Evolutionary conservation across 1,140 invertebrate species (phyloP), one percentile per base, ranked within the genome.

Genomic region (Magallana ariakensis): DNA sequence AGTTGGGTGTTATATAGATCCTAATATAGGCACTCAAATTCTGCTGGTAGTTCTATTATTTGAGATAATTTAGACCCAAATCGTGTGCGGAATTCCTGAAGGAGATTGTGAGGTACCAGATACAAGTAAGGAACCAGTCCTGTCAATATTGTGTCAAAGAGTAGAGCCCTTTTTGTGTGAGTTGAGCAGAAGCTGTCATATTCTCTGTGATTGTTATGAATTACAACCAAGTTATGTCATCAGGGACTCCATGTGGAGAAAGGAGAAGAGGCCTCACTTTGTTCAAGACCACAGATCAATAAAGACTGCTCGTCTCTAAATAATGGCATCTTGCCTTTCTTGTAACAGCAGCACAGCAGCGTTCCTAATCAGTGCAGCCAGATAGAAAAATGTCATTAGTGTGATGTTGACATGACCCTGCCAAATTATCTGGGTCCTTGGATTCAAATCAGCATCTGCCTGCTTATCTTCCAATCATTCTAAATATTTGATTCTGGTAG

Each of bases 171-270:
- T 75, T 26, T 75, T 75, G 22, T 75, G 66, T 75, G 33, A 75
- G 66, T 26, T 26, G 2, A 2, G 7, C 16, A 75, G 66, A 26
- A 13, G 15, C 66, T 75, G 66, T 33, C 66, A 75, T 19, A 13
- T 75, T 19, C 66, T 26, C 8, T 0, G 66, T 75, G 22, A 75
- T 75, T 33, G 33, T 26, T 9, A 26, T 75, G 66, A 75, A 75
- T 75, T 75, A 26, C 66, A 75, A 75, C 22, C 22, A 26, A 13
- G 66, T 75, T 75, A 75, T 26, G 33, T 75, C 66, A 75, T 75
- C 66, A 26, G 66, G 22, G 66, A 13, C 22, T 26, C 33, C 22
- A 46, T 26, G 33, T 75, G 26, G 22, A 75, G 66, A 19, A 16
- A 60, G 58, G 11, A n/a, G n/a, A 15, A 60, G 11, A 60, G 15